Percentiles rank a stretch among this genome's conserved stretches.
Conservation (phyloP, 92 coral and sea anemone genomes). For the Galaxea fascicularis region DNA sequence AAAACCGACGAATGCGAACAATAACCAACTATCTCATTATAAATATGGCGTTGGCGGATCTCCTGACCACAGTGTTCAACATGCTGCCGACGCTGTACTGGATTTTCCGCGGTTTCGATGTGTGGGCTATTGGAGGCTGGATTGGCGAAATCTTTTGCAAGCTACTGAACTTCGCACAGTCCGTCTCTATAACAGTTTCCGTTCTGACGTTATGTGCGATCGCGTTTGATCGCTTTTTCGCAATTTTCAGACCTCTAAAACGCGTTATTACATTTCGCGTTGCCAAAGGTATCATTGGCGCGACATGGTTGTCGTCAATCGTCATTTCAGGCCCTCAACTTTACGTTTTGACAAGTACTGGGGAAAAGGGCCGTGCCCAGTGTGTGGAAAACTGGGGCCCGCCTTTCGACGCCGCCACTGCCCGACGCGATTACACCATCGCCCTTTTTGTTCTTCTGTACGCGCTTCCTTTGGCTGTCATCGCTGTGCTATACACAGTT, state of each 20-base stretch:
- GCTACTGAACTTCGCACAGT: slow-evolving; percentile 67
- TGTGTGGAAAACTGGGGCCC: slow-evolving; percentile 78
- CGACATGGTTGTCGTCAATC: slow-evolving; percentile 66
- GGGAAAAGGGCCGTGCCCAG: slow-evolving; percentile 42
- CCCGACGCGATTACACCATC: slow-evolving; percentile 71
- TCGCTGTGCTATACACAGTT: slow-evolving; percentile 65
- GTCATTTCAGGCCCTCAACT: slow-evolving; percentile 71
- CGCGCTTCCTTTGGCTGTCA: slow-evolving; percentile 67
- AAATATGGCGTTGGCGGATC: slow-evolving; percentile 80
- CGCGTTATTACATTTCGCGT: slow-evolving; percentile 71
- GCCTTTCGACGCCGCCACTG: slow-evolving; percentile 56
- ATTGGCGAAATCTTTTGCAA: slow-evolving; percentile 76
- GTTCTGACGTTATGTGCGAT: slow-evolving; percentile 77
- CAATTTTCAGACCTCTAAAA: slow-evolving; percentile 72
- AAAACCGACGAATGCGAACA: slow-evolving; percentile 74
- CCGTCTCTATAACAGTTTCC: slow-evolving; percentile 67
- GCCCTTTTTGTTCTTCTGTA: slow-evolving; percentile 67
- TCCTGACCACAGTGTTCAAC: slow-evolving; percentile 76
- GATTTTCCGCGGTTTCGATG: slow-evolving; percentile 61
- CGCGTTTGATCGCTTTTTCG: slow-evolving; percentile 82
- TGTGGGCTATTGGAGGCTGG: slow-evolving; percentile 74
- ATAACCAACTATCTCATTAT: slow-evolving; percentile 79
- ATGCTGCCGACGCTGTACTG: slow-evolving; percentile 82
- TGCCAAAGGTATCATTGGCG: slow-evolving; percentile 57
- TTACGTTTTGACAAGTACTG: slow-evolving; percentile 49